Evolutionary conservation across 2,888 invertebrate genomes (phyloP), one percentile per base, ranked within the genome.

Genomic region (Nudaria mundana): DNA sequence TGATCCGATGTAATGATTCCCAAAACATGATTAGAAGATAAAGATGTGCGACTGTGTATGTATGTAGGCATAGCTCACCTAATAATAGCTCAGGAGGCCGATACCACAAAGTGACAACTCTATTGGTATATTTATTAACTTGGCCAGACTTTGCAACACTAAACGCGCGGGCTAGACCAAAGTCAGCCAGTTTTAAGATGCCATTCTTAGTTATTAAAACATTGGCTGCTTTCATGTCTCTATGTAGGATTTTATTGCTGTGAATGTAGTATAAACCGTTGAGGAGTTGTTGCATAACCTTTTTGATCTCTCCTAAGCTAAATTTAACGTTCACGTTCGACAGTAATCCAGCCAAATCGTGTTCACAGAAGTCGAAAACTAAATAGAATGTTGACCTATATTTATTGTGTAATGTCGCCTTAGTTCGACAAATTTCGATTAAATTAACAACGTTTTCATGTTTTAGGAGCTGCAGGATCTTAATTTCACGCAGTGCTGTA

Each of bases 171-270:
- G 99, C 98, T 41, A 99, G 86, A 38, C 99, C 99, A 82, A 99
- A 99, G 86, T 99, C 99, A 2, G 99, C 99, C 41, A 99, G 80
- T 81, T 99, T 99, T 1, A 99, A 78, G 2, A 96, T 93, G 0
- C 98, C 99, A 75, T 94, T 95, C 74, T 98, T 98, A 0, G 98
- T 98, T 41, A 99, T 97, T 8, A 99, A 88, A 18, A 99, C 98
- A 86, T 99, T 99, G 0, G 99, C 99, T 5, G 99, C 98, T 84
- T 99, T 99, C 98, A 99, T 98, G 67, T 99, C 99, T 60, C 98
- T 91, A 69, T 98, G 98, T 0, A 98, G 77, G 51, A 97, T 97
- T 91, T 97, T 98, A 76, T 97, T 98, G 63, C 95, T 96, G 72
- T 99, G 99, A 68, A 99, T 98, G 67, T 97, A 98, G 83, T 97